phyloP scores from a whole-genome alignment of 2,113 vertebrate genomes.

The Gymnobelideus leadbeateri region DNA sequence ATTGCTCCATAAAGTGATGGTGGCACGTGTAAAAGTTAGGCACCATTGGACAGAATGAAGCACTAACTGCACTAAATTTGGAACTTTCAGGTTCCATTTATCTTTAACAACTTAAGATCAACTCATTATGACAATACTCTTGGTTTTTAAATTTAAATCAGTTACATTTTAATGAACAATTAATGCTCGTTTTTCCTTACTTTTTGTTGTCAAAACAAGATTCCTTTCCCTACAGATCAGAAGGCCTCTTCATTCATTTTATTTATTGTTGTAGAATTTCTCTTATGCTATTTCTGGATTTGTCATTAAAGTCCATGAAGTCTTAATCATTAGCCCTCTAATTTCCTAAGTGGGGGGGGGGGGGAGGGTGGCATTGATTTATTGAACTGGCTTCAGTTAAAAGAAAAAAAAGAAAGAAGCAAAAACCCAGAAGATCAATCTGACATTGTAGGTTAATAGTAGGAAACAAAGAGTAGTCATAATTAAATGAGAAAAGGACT shows the following conservation, averaged over 20 bases:
- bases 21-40: slow-evolving; percentile 26
- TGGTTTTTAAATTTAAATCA: slow-evolving; percentile 22
- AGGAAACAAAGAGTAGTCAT: slow-evolving; percentile 82
- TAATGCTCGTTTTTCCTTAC: background rate
- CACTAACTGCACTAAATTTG: background rate
- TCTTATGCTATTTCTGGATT: slow-evolving; percentile 80
- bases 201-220: slow-evolving; percentile 44
- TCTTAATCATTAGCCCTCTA: slow-evolving; percentile 83
- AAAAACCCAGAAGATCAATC: slow-evolving; percentile 76
- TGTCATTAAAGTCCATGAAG: slow-evolving; percentile 78
- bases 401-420: background rate
- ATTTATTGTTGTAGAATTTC: slow-evolving; percentile 57
- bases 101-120: slow-evolving; percentile 1
- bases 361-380: slow-evolving; percentile 79
- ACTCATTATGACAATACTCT: background rate
- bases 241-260: slow-evolving; percentile 54
- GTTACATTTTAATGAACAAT: slow-evolving; percentile 34
- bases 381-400: slow-evolving; percentile 76
- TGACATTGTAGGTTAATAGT: slow-evolving; percentile 84
- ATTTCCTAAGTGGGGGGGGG: slow-evolving; percentile 77
- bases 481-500: slow-evolving; percentile 86
- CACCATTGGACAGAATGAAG: background rate
- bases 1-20: background rate
- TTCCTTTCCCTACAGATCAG: slow-evolving; percentile 29
- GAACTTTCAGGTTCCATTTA: background rate